Evolutionary conservation across 2,888 invertebrate species (phyloP).

Genomic region (Lysandra coridon): DNA sequence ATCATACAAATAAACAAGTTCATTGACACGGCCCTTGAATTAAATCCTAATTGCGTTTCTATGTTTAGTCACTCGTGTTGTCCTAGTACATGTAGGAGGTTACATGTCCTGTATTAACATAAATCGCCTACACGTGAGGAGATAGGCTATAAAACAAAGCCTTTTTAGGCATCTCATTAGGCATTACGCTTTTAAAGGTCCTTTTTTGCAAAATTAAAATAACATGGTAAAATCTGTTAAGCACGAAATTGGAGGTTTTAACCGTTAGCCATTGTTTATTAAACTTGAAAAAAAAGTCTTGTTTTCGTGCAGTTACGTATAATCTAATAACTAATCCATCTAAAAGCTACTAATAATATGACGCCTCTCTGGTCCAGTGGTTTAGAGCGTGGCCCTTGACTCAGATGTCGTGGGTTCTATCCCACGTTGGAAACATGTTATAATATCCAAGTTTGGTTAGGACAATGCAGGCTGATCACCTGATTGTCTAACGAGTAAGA

Average conservation of each 20-base stretch:
- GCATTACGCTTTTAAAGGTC: neutral
- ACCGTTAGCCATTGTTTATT: neutral
- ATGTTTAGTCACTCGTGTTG: constrained; percentile 13
- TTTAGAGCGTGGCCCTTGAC: no score
- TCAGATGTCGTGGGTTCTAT: no score
- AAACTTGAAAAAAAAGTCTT: neutral
- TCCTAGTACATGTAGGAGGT: constrained; percentile 1
- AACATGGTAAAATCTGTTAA: neutral
- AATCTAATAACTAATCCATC: neutral
- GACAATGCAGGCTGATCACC: no score
- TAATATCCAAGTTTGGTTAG: no score
- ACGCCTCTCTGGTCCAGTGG: no score
- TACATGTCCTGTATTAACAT: constrained; percentile 19
- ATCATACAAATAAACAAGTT: constrained; percentile 23
- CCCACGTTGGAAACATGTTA: no score
- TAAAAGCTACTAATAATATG: no score
- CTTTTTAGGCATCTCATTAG: constrained; percentile 9
- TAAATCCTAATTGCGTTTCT: constrained; percentile 26
- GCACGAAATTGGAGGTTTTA: neutral
- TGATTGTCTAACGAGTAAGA: no score
- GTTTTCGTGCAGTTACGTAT: neutral
- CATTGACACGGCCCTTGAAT: constrained; percentile 20
- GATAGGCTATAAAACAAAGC: constrained; percentile 14
- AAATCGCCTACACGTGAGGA: neutral
- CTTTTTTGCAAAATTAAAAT: neutral